phyloP scores from a whole-genome alignment of 2,888 invertebrate genomes.

The Nemapogon koenigi region DNA sequence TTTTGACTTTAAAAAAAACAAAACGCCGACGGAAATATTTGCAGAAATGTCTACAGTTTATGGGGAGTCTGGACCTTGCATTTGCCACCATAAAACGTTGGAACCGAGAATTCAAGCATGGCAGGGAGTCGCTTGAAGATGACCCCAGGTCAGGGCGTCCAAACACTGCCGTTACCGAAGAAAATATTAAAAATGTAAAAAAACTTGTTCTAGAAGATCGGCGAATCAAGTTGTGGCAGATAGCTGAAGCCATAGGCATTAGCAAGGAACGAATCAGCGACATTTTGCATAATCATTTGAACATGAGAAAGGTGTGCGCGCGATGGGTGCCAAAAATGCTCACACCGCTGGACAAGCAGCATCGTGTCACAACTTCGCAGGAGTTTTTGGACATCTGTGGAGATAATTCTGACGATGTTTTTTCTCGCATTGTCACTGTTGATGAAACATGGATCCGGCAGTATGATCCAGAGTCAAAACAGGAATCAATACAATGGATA shows the following conservation, averaged over 20 bases:
- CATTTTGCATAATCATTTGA: background rate
- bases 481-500: conserved; percentile 11
- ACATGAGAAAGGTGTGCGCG: background rate
- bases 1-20: no score
- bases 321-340: conserved; percentile 4
- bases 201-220: conserved; percentile 9
- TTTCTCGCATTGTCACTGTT: conserved; percentile 5
- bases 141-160: conserved; percentile 13
- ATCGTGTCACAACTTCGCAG: background rate
- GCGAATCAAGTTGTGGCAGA: conserved; percentile 12
- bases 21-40: no score
- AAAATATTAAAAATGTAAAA: conserved; percentile 9
- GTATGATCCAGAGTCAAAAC: conserved; percentile 8
- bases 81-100: no score
- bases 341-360: conserved; percentile 2
- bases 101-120: no score
- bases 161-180: conserved; percentile 11
- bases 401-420: conserved; percentile 4
- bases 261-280: conserved; percentile 1
- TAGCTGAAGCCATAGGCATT: conserved; percentile 8
- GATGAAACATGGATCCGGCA: conserved; percentile 8
- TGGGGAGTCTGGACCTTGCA: no score
- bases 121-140: no score
- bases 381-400: conserved; percentile 5
- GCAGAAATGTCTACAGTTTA: no score